These are phyloP conservation scores for Luffia ferchaultella DNA, from an alignment of 2,888 invertebrate genomes.

Conservation along the genomic window DNA sequence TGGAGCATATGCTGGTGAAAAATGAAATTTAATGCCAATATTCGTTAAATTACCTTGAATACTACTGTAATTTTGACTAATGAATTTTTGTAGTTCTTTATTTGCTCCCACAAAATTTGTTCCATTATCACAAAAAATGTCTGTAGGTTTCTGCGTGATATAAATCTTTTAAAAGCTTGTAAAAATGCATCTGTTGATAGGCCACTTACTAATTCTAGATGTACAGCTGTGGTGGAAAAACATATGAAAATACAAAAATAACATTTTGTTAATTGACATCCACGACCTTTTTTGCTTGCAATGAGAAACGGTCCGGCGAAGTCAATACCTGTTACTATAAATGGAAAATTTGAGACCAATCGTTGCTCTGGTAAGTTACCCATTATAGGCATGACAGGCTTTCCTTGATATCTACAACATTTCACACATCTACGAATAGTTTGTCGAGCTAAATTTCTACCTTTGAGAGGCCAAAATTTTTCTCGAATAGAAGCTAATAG, in stretches of 20 bases:
- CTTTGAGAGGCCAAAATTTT: neutral
- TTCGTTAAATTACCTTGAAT: neutral
- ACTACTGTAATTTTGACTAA: neutral
- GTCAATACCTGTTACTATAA: neutral
- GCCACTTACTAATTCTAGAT: neutral
- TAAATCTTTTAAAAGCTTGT: neutral
- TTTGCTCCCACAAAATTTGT: neutral
- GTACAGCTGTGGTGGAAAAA: neutral
- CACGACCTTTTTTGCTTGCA: neutral
- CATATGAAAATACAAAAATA: neutral
- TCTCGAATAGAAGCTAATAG: neutral
- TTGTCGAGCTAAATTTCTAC: constrained; percentile 3
- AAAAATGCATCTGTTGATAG: neutral
- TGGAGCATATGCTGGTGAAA: neutral
- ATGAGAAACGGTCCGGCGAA: neutral
- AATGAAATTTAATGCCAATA: neutral
- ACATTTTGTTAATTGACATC: neutral
- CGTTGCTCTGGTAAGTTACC: constrained; percentile 2
- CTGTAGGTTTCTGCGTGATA: neutral
- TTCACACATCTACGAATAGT: constrained; percentile 5
- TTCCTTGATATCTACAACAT: constrained; percentile 4
- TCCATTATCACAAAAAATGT: neutral
- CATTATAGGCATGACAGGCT: constrained; percentile 2
- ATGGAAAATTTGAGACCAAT: neutral
- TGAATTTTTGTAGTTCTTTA: neutral